Evolutionary conservation across 2,113 vertebrate genomes (phyloP).

Genomic region (Emydocephalus ijimae): DNA sequence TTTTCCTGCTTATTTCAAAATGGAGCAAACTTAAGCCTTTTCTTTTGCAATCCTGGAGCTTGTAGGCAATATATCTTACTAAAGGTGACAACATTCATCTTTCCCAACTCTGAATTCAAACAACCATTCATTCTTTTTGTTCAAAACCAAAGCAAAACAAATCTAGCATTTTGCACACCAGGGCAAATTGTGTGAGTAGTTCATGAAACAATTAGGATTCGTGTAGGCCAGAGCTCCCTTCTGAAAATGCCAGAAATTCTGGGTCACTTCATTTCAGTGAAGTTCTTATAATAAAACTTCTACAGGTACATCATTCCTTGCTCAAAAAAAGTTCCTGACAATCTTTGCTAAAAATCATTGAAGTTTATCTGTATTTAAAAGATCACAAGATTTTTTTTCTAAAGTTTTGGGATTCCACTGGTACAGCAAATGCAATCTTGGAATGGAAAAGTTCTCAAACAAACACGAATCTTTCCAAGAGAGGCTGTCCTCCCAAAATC

Average conservation of each 20-base stretch:
- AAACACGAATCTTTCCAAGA: not conserved
- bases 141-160: not conserved
- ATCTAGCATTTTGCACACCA: not conserved
- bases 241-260: not conserved
- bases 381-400: not conserved
- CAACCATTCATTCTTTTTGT: not conserved
- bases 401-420: not conserved
- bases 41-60: not conserved
- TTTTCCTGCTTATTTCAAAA: not conserved
- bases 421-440: not conserved
- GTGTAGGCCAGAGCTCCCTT: not conserved
- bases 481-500: not conserved
- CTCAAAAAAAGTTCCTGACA: not conserved
- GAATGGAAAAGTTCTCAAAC: not conserved
- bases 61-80: not conserved
- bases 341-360: not conserved
- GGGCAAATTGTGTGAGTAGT: not conserved
- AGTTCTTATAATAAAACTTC: not conserved
- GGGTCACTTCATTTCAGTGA: not conserved
- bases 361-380: not conserved
- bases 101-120: not conserved
- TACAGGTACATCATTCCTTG: not conserved
- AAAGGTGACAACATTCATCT: not conserved
- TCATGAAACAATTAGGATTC: not conserved
- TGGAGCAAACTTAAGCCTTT: not conserved